Base-by-base conservation (phyloP, 2,113 vertebrate species). In the Gymnobelideus leadbeateri region DNA sequence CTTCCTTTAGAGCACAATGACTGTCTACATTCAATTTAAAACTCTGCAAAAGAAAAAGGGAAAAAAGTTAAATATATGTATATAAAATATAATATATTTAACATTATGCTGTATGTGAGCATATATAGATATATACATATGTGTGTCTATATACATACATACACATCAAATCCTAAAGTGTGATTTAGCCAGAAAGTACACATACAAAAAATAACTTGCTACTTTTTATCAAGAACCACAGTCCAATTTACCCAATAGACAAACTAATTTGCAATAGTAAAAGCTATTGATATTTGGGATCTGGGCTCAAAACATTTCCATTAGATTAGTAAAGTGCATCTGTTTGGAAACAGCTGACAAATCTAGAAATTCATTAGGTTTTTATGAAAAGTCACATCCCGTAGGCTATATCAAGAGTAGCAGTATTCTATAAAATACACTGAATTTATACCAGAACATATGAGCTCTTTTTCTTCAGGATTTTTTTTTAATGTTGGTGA, bases 11-110 rank as follows among this genome's bases (percentile, higher is more conserved):
- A 92, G 98, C 97, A 96, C 98, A 97, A 95, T 99, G 99, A 98
- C 99, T 98, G 97, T 99, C 99, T 97, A 99, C 99, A 96, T 99
- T 99, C 91, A 99, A 97, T 98, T 99, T 99, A 98, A 99, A 99
- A 97, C 99, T 99, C 99, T 99, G 98, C 2, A 95, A 95, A 93
- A 94, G 49, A 92, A 95, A n/a, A 96, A 3, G 89, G 7, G 7
- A 26, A 6, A 84, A n/a, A 68, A 55, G 11, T 68, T 68, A 77
- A 19, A 77, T 43, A 1, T 19, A 11, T 3, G 16, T 0, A 8
- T 9, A 90, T 26, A 28, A n/a, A 77, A 77, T 19, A 3, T 0
- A 68, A 19, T 14, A n/a, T 77, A n/a, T 77, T 77, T 68, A 37
- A 68, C 31, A 68, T 77, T 77, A 77, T 77, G 14, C 19, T n/a